Base-by-base conservation (phyloP, 1,140 invertebrate species). In the Asobara japonica region DNA sequence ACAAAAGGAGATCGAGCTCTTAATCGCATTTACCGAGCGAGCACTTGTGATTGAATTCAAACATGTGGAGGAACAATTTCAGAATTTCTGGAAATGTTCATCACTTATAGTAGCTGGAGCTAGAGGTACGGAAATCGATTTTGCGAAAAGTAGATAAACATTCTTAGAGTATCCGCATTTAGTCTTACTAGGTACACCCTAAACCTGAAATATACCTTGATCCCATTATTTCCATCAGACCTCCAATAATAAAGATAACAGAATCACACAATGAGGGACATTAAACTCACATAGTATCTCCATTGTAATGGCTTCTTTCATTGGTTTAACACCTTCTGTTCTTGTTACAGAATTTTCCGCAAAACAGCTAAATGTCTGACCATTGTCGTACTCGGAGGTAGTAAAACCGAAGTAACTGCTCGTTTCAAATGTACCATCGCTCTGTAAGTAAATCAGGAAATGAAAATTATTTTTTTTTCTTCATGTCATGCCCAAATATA, bases 281-380 rank as follows among this genome's bases (percentile, higher is more conserved):
- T 75, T 74, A 75, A 83, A 93, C 94, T 94, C 91, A 96, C 95
- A 96, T 83, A 93, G 90, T 69, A 96, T 93, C 88, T 95, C 92
- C 62, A 96, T 88, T 56, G 91, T 91, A 10, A 90, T 87, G 0
- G 89, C 89, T 29, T 91, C 90, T 66, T 91, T 89, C 80, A 95
- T 90, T 0, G 94, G 92, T 73, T 91, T 91, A 74, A 94, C 92
- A 10, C 91, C 89, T 70, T 92, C 91, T 5, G 91, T 89, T 70
- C 89, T 86, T 81, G 93, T 93, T 13, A 97, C 94, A 51, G 91
- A 88, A 86, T 97, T 97, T 76, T 92, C 90, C 0, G 93, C 94
- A 80, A 93, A 91, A 81, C 96, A 97, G 38, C 91, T 90, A 74
- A 97, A 93, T 51, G 89, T 85, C 90, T 73, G 91, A 29, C 92